These are phyloP conservation scores for Drosophila tripunctata DNA, from an alignment of 2,888 invertebrate species.

Conservation along the genomic window DNA sequence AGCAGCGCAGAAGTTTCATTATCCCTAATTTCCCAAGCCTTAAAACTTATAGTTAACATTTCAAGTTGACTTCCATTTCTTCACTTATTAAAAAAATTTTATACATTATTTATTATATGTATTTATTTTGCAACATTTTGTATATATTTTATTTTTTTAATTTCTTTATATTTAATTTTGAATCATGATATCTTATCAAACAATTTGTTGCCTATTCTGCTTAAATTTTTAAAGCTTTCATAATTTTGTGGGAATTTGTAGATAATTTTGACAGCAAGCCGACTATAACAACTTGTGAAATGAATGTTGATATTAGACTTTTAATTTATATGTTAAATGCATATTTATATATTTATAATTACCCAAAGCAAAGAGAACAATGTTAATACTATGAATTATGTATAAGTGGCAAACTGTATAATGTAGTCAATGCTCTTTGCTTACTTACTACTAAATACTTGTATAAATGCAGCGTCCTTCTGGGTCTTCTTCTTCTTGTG, in stretches of 20 bases:
- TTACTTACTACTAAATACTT: background rate
- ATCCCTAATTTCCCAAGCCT: too few relatives aligned
- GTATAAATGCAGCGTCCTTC: conserved; percentile 34
- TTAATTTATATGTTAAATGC: background rate
- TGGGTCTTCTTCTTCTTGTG: conserved; percentile 23
- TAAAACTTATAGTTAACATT: too few relatives aligned
- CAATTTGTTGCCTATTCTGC: too few relatives aligned
- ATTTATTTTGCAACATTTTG: too few relatives aligned
- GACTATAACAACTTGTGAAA: background rate
- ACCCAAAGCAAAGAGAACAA: background rate
- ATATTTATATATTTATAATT: conserved; percentile 1
- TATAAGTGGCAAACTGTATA: conserved; percentile 2
- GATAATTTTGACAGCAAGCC: background rate
- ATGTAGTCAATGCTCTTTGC: conserved; percentile 2
- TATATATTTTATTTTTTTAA: too few relatives aligned
- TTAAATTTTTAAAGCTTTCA: too few relatives aligned
- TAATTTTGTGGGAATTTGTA: background rate
- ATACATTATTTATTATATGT: too few relatives aligned
- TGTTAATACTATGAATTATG: conserved; percentile 11
- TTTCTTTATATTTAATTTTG: too few relatives aligned
- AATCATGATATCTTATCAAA: too few relatives aligned
- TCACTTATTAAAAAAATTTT: too few relatives aligned
- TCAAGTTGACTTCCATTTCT: too few relatives aligned
- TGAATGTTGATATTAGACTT: background rate
- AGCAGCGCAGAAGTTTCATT: too few relatives aligned